Conservation (phyloP, 1,140 invertebrate genomes). For the Melitaea cinxia region DNA sequence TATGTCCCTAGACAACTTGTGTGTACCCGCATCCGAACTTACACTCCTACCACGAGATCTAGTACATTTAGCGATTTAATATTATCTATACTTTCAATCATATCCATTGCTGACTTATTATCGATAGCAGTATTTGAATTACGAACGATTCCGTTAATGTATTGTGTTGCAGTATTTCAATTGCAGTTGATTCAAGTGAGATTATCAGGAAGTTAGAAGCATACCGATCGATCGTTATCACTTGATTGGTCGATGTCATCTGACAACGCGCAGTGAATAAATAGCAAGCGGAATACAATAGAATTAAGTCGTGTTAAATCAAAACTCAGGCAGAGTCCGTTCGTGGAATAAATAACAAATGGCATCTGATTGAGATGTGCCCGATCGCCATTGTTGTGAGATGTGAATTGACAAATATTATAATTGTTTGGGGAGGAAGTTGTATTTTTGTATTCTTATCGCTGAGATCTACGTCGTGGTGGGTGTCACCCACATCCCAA, state of each 20-base stretch:
- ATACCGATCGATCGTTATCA: slow-evolving; percentile 52
- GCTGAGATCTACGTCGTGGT: not conserved
- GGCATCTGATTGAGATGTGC: slow-evolving; percentile 33
- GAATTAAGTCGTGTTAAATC: slow-evolving; percentile 62
- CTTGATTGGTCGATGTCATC: slow-evolving; percentile 55
- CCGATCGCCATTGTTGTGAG: slow-evolving; percentile 23
- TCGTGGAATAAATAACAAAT: slow-evolving; percentile 39
- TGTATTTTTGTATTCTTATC: slow-evolving; percentile 2
- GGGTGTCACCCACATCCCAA: not conserved
- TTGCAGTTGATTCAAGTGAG: slow-evolving; percentile 1
- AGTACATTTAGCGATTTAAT: not conserved
- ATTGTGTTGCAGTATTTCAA: not conserved
- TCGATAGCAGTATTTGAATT: not conserved
- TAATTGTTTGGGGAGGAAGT: slow-evolving; percentile 1
- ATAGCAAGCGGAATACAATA: slow-evolving; percentile 50
- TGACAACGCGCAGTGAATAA: slow-evolving; percentile 50
- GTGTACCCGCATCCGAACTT: slow-evolving; percentile 53
- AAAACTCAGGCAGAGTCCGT: slow-evolving; percentile 36
- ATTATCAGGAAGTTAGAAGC: slow-evolving; percentile 16
- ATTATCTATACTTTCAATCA: not conserved
- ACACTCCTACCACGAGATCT: slow-evolving; percentile 26
- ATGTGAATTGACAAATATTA: slow-evolving; percentile 21
- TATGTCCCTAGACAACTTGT: slow-evolving; percentile 52
- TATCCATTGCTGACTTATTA: slow-evolving; percentile 29
- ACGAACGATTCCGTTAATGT: slow-evolving; percentile 23